Evolutionary conservation across 2,797 vertebrate species (phyloP).

Genomic region (Merluccius polli): DNA sequence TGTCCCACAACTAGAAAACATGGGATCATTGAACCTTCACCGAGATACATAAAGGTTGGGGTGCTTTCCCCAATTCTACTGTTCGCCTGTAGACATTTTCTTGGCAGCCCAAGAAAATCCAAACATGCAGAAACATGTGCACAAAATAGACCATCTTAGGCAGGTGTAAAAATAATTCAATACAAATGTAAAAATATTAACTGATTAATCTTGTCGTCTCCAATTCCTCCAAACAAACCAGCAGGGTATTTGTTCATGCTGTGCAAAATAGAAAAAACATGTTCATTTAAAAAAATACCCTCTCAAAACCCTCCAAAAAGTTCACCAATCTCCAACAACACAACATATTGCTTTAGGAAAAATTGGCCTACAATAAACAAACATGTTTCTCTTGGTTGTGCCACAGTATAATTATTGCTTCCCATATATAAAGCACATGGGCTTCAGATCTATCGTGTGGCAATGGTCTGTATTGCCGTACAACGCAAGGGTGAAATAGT

Average conservation of each 20-base stretch:
- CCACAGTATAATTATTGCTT: background rate
- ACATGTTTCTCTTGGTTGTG: background rate
- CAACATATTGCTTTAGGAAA: background rate
- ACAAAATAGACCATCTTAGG: slow-evolving; percentile 25
- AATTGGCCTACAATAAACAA: background rate
- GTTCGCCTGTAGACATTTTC: background rate
- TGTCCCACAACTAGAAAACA: slow-evolving; percentile 3
- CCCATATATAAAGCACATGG: background rate
- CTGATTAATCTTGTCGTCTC: slow-evolving; percentile 23
- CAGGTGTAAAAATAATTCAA: slow-evolving; percentile 32
- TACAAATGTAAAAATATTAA: slow-evolving; percentile 21
- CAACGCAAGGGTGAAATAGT: too few species aligned
- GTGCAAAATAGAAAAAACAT: slow-evolving; percentile 77
- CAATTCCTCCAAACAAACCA: slow-evolving; percentile 31
- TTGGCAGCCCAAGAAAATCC: background rate
- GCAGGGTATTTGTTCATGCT: slow-evolving; percentile 59
- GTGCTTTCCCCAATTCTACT: background rate
- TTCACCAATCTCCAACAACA: slow-evolving; percentile 62
- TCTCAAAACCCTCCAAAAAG: slow-evolving; percentile 43
- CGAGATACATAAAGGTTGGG: slow-evolving; percentile 12
- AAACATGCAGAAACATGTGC: slow-evolving; percentile 20
- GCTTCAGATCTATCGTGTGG: too few species aligned
- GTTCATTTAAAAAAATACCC: slow-evolving; percentile 57
- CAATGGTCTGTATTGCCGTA: too few species aligned
- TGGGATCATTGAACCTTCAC: slow-evolving; percentile 24